phyloP scores from a whole-genome alignment of 2,888 invertebrate species.

The Teinopalpus imperialis region DNA sequence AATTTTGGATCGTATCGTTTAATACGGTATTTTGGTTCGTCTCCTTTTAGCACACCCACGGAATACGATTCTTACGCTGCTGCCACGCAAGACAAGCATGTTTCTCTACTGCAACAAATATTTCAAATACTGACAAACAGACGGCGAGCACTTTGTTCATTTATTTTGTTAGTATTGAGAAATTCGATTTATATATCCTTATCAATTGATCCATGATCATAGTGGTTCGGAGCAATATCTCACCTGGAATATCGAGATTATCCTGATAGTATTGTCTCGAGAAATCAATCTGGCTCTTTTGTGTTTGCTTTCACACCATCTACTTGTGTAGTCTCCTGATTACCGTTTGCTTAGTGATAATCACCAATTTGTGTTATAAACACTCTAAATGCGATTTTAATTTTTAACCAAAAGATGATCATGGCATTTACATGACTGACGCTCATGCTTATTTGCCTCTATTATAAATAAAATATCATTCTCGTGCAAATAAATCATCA shows the following conservation, averaged over 20 bases:
- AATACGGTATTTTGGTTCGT: too few species aligned
- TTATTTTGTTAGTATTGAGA: not conserved
- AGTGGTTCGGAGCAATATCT: conserved; percentile 10
- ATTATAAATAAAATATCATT: too few species aligned
- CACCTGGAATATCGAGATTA: conserved; percentile 7
- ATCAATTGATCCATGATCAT: conserved; percentile 14
- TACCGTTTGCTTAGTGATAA: conserved; percentile 53
- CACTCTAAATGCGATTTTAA: not conserved
- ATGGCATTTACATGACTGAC: conserved; percentile 2
- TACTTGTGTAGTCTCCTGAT: conserved; percentile 51
- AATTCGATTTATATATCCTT: conserved; percentile 11
- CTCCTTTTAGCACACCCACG: too few species aligned
- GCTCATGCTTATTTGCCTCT: not conserved
- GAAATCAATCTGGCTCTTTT: conserved; percentile 3
- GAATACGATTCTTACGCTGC: too few species aligned
- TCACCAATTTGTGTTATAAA: conserved; percentile 17
- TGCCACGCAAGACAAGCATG: too few species aligned
- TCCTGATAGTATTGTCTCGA: conserved; percentile 9
- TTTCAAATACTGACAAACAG: too few species aligned
- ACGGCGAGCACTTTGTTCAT: conserved; percentile 6
- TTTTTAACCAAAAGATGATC: too few species aligned
- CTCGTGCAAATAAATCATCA: too few species aligned
- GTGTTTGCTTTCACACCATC: conserved; percentile 60
- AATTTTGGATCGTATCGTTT: too few species aligned
- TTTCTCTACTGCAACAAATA: too few species aligned